Percentiles rank a stretch among this genome's conserved stretches.
Evolutionary conservation across 2,113 vertebrate species (phyloP).

Genomic region (Sander lucioperca): DNA sequence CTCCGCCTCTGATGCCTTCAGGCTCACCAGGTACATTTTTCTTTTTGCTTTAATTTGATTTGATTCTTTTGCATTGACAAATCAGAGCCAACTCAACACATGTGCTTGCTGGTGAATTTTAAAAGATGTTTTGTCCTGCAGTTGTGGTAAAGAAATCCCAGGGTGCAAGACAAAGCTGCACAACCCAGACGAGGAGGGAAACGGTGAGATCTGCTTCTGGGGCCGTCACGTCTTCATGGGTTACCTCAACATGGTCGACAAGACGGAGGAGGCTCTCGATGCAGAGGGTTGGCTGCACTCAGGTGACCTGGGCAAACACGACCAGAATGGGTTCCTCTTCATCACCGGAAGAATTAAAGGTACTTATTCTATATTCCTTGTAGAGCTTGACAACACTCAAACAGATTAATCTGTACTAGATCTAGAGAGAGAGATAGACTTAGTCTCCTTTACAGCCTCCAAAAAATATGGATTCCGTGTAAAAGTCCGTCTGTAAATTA

Average conservation of each 20-base stretch:
- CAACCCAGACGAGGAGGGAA: slow-evolving; percentile 82
- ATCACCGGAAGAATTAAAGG: slow-evolving; percentile 96
- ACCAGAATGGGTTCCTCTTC: slow-evolving; percentile 88
- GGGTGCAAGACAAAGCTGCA: slow-evolving; percentile 88
- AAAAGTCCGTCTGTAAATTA: too few relatives aligned
- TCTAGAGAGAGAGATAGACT: background rate
- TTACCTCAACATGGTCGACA: slow-evolving; percentile 89
- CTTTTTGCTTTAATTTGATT: background rate
- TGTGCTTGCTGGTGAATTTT: accelerated
- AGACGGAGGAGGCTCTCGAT: slow-evolving; percentile 88
- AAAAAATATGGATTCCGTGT: background rate
- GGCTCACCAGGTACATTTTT: slow-evolving; percentile 85
- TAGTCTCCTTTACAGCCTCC: background rate
- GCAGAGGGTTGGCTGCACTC: slow-evolving; percentile 93
- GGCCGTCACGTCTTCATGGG: slow-evolving; percentile 97
- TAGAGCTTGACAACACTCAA: background rate
- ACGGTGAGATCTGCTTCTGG: slow-evolving; percentile 92
- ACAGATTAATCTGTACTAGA: background rate
- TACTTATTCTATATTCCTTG: slow-evolving; percentile 46
- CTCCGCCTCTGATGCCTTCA: slow-evolving; percentile 76
- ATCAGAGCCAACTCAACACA: background rate
- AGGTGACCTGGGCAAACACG: slow-evolving; percentile 90
- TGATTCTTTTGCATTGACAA: background rate
- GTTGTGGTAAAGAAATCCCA: slow-evolving; percentile 88
- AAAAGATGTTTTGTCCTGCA: slow-evolving; percentile 53